phyloP scores from a whole-genome alignment of 2,888 invertebrate genomes.

The Dendrolimus houi region DNA sequence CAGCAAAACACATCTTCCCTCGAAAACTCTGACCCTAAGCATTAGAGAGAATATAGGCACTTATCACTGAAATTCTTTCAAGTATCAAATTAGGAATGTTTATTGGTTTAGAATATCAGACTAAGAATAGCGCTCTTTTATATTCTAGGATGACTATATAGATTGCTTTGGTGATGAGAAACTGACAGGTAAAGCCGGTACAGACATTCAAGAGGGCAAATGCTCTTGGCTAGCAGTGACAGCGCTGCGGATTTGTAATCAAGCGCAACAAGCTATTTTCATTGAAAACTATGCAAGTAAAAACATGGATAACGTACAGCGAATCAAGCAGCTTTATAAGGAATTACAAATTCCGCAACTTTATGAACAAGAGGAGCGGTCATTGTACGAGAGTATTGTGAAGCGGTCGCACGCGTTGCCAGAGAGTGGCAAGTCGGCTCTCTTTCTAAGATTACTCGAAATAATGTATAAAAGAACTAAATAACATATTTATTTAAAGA shows the following conservation, averaged over 20 bases:
- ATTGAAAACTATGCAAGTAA: slow-evolving; percentile 82
- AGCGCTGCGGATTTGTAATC: slow-evolving; percentile 80
- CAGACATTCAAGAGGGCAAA: slow-evolving; percentile 83
- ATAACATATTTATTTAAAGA: slow-evolving; percentile 11
- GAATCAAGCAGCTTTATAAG: slow-evolving; percentile 53
- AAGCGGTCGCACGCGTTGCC: slow-evolving; percentile 83
- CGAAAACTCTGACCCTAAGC: too few relatives aligned
- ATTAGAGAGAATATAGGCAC: too few relatives aligned
- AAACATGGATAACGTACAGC: slow-evolving; percentile 78
- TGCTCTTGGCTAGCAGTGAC: slow-evolving; percentile 92
- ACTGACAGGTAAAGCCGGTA: slow-evolving; percentile 33
- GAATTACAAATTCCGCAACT: slow-evolving; percentile 81
- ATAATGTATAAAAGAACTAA: slow-evolving; percentile 78
- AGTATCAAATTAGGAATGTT: too few relatives aligned
- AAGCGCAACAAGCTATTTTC: slow-evolving; percentile 80
- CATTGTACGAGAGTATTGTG: slow-evolving; percentile 82
- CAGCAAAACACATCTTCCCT: too few relatives aligned
- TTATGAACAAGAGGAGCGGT: slow-evolving; percentile 83
- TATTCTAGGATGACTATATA: slow-evolving; percentile 84
- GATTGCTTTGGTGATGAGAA: slow-evolving; percentile 88
- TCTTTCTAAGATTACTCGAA: slow-evolving; percentile 85
- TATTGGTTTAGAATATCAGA: background rate
- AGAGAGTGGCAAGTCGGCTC: slow-evolving; percentile 75
- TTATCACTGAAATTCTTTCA: too few relatives aligned
- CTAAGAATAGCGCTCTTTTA: background rate